A percentile compares a stretch with the other conserved stretches of the same genome.
phyloP scores from a whole-genome alignment of 1,140 invertebrate genomes.

The Paraescarpia echinospica region DNA sequence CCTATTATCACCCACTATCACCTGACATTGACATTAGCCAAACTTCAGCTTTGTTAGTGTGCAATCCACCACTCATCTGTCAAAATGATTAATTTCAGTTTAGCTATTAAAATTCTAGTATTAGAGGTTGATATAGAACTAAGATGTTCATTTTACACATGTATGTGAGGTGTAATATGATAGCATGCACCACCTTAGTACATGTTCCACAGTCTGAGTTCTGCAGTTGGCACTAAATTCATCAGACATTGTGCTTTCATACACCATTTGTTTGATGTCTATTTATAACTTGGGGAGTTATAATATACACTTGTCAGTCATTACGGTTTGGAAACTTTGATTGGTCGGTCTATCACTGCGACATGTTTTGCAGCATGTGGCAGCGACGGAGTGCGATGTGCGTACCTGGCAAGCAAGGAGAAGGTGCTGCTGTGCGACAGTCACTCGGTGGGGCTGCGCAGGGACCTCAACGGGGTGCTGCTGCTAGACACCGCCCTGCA shows the following conservation, averaged over 20 bases:
- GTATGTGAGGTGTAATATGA: too few species aligned
- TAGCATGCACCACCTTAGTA: too few species aligned
- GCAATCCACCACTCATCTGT: background rate
- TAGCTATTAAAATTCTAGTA: too few species aligned
- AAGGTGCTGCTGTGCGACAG: conserved; percentile 81
- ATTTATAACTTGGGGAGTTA: too few species aligned
- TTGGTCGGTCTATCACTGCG: conserved; percentile 26
- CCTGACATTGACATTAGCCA: background rate
- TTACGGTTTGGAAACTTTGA: background rate
- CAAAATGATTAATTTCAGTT: background rate
- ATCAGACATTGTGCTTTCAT: too few species aligned
- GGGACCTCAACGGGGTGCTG: conserved; percentile 87
- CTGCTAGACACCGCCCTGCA: conserved; percentile 85
- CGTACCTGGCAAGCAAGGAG: conserved; percentile 77
- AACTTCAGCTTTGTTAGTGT: background rate
- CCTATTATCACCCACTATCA: conserved; percentile 13
- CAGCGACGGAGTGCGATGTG: conserved; percentile 65
- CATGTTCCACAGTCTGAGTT: too few species aligned
- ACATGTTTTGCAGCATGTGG: conserved; percentile 59
- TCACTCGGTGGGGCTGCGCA: conserved; percentile 76
- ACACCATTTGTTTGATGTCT: too few species aligned
- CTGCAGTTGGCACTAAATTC: too few species aligned
- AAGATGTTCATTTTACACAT: too few species aligned
- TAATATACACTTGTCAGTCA: too few species aligned
- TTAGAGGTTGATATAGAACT: background rate